These are phyloP conservation scores for Leiothrix lutea DNA, from an alignment of 2,113 vertebrate genomes.

Conservation along the genomic window DNA sequence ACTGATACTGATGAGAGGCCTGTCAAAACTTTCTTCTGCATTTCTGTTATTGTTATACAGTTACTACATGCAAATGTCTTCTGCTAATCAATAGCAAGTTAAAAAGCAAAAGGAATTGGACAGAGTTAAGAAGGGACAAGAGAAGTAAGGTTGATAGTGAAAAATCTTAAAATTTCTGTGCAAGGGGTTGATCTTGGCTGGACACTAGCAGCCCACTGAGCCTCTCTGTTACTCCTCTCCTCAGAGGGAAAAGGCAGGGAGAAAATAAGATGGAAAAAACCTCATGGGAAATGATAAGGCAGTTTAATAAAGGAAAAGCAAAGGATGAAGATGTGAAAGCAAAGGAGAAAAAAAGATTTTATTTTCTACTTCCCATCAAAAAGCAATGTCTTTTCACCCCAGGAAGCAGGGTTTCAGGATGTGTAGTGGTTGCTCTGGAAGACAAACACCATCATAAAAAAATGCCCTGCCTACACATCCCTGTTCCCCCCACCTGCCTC, in stretches of 20 bases:
- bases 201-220: not conserved
- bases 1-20: not conserved
- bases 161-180: not conserved
- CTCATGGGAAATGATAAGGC: not conserved
- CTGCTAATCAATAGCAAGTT: not conserved
- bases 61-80: not conserved
- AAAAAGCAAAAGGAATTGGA: not conserved
- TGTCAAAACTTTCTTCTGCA: not conserved
- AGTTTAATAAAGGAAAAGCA: not conserved
- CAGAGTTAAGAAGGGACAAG: not conserved
- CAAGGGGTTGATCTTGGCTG: not conserved
- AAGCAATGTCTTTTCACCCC: not conserved
- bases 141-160: not conserved
- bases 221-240: too few species aligned
- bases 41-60: not conserved
- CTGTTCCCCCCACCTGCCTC: not conserved
- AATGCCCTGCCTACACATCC: not conserved
- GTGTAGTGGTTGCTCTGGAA: accelerated
- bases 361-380: not conserved
- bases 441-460: accelerated
- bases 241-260: not conserved
- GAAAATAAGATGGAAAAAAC: not conserved
- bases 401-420: not conserved
- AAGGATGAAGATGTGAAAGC: not conserved
- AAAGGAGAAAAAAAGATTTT: not conserved